A percentile compares a stretch with the other conserved stretches of the same genome.
Evolutionary conservation across 2,797 vertebrate species (phyloP).

Genomic region (Notamacropus eugenii): DNA sequence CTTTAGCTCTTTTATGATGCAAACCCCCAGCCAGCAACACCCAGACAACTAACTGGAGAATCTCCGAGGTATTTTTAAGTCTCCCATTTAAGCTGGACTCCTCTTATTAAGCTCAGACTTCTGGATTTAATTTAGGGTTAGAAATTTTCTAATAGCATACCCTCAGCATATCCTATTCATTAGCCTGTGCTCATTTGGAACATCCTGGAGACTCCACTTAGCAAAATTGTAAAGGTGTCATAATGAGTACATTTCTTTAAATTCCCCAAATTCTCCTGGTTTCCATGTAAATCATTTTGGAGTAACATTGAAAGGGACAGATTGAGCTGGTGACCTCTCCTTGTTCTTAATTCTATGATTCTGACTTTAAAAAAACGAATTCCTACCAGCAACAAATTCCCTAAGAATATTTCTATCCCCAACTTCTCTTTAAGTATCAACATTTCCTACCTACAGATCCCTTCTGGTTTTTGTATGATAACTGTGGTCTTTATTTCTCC

Average conservation of each 20-base stretch:
- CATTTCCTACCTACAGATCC: constrained; percentile 60
- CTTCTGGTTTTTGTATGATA: constrained; percentile 42
- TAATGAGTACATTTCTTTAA: not conserved
- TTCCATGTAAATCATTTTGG: not conserved
- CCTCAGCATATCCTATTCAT: not conserved
- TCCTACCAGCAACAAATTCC: not conserved
- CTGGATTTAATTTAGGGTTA: not conserved
- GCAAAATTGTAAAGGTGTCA: not conserved
- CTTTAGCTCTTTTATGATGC: not conserved
- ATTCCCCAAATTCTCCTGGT: not conserved
- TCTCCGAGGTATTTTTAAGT: not conserved
- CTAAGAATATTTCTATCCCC: not conserved
- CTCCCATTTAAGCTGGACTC: not conserved
- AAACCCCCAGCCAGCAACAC: not conserved
- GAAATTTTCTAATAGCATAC: not conserved
- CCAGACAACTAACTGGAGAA: not conserved
- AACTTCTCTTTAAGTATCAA: not conserved
- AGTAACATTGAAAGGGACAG: not conserved
- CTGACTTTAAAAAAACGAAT: not conserved
- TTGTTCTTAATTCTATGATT: not conserved
- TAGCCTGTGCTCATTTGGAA: not conserved
- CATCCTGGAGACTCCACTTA: not conserved
- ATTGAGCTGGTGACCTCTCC: not conserved
- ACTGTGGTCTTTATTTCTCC: constrained; percentile 55
- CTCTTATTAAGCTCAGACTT: not conserved